Base-by-base conservation (phyloP, 2,888 invertebrate species). In the Cerceris rybyensis region DNA sequence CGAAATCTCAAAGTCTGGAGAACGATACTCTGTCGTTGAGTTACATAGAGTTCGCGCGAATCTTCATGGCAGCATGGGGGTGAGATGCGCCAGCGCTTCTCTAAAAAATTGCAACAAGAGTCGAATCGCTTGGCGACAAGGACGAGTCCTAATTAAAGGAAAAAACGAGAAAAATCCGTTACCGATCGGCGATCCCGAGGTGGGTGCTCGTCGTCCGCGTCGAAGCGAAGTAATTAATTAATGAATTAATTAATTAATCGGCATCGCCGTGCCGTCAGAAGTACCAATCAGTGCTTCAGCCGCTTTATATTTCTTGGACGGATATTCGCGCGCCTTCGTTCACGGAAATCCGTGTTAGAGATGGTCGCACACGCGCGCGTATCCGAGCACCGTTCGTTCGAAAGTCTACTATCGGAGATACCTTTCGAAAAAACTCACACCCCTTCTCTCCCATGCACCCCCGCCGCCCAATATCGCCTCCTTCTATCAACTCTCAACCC, bases 221-320 rank as follows among this genome's bases (percentile, higher is more conserved):
- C 77, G 66, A 67, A 46, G 68, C 72, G 65, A 60, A 78, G 82
- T 82, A 83, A 84, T 79, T 77, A 83, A 86, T 84, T 78, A 82
- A 86, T 86, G 76, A 81, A 82, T 86, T 79, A 79, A 78, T 80
- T 84, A 75, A 80, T 86, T 76, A 78, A 80, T 80, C 81, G 72
- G 70, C 72, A 76, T 77, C 82, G 52, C 71, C 46, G 70, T 66
- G 59, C 79, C 75, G 63, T 83, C 67, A 75, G 78, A 83, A 83
- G 73, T 81, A 71, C 67, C 70, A 76, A 76, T 72, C 77, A 81
- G 58, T 67, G 55, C 60, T 61, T 54, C 50, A 58, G 61, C 14
- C 61, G 58, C 50, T 50, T 52, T 39, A 46, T 58, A 43, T 66
- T 75, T 70, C 61, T 66, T 55, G 55, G 16, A 42, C 64, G 17